A percentile compares a stretch with the other conserved stretches of the same genome.
Evolutionary conservation across 1,140 invertebrate genomes (phyloP).

Genomic region (Eriosoma lanigerum): DNA sequence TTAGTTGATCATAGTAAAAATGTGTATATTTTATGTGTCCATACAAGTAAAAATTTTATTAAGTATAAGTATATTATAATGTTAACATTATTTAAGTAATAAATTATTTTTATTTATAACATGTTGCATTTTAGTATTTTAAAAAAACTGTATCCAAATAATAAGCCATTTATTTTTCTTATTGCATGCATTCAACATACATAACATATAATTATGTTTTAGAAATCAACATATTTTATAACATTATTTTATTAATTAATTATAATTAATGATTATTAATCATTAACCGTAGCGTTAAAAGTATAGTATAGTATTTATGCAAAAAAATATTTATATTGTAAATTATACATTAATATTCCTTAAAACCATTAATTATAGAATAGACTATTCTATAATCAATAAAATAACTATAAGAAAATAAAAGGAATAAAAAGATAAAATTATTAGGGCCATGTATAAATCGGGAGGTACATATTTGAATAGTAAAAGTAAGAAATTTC

Average conservation of each 20-base stretch:
- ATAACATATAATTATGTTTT: background rate
- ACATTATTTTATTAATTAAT: background rate
- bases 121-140: background rate
- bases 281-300: too few relatives aligned
- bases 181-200: too few relatives aligned
- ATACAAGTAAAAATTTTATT: conserved; percentile 2
- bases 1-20: background rate
- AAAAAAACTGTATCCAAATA: background rate
- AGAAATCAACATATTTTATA: background rate
- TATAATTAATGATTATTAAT: too few relatives aligned
- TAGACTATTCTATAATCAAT: too few relatives aligned
- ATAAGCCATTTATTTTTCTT: background rate
- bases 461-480: too few relatives aligned
- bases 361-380: too few relatives aligned
- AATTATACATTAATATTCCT: too few relatives aligned
- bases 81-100: conserved; percentile 19
- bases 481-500: too few relatives aligned
- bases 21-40: conserved; percentile 21
- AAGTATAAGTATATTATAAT: conserved; percentile 6
- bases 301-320: background rate
- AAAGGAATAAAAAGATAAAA: too few relatives aligned
- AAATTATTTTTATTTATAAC: conserved; percentile 35
- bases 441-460: too few relatives aligned
- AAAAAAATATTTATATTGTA: too few relatives aligned
- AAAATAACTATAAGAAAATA: too few relatives aligned